Evolutionary conservation across 2,888 invertebrate genomes (phyloP), one percentile per base, ranked within the genome.

Genomic region (Isoperla grammatica): DNA sequence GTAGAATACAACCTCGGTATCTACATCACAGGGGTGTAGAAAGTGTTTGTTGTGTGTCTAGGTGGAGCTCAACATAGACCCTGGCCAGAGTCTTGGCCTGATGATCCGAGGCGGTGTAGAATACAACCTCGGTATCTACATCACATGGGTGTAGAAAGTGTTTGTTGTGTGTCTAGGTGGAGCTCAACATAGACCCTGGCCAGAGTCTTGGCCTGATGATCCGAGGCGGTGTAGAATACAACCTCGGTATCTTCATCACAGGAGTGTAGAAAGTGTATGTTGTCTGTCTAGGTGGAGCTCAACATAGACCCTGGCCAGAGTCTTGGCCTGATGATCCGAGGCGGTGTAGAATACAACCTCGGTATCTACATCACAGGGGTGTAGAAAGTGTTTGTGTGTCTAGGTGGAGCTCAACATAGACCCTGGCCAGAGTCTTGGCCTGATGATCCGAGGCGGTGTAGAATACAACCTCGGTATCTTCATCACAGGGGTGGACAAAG

Each of bases 361-460:
- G 96, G 96, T 20, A 94, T 96, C 73, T 96, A 94, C 78, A 88
- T 96, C 70, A 95, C 95, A 0, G 95, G 95, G 37, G 94, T 96
- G 58, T 95, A 96, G 76, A 89, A 90, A 72, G 90, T 37, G 6
- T 60, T 65, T 66, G 19, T 42, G 42, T 64, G 69, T 74, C 22
- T 79, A 90, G 81, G 90, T 92, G 71, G 91, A 92, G 70, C 79
- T 93, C 64, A 86, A 88, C 72, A 92, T 92, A 71, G 91, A 92
- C 73, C 90, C 91, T 9, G 92, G 92, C 4, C 91, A 94, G 74
- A 91, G 91, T 63, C 78, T 96, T 65, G 96, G 96, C 9, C 79
- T 96, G 69, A 94, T 94, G 92, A 95, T 96, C 68, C 81, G 96
- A 63, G 96, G 96, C 22, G 96, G 96, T 13, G 83, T 92, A 60